Evolutionary conservation across 1,140 invertebrate species (phyloP), one percentile per base, ranked within the genome.

Genomic region (Trichomalopsis sarcophagae): DNA sequence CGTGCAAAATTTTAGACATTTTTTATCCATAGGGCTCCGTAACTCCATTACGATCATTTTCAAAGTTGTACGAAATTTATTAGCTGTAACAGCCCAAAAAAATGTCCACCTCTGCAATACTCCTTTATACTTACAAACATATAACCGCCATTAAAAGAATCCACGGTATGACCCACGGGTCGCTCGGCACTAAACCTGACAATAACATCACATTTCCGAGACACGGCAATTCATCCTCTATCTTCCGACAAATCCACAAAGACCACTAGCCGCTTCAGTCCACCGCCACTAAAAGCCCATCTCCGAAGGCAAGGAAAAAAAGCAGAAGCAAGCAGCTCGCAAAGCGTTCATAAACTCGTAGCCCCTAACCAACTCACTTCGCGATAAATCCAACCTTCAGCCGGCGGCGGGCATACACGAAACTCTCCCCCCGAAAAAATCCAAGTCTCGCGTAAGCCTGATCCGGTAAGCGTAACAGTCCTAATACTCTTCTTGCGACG

Each of bases 401-500:
- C 55, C 55, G 21, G 17, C 21, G 55, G 55, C 55, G 55, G 21
- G 11, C 73, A 5, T 36, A 36, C 33, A 36, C 6, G 11, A 33
- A 33, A n/a, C 71, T 33, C 71, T 40, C 13, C 14, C 71, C 11
- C 71, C n/a, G 11, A 36, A 40, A 44, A 75, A 75, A 21, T 44
- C 73, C 36, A 33, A 10, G 13, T n/a, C 33, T 36, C 73, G 30
- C 30, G 71, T 36, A 30, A 30, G 71, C 36, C 27, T n/a, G 73
- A 33, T 44, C 73, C 73, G 68, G 68, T 71, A 71, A 71, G 23
- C 68, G 55, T 62, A 21, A 62, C 55, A 62, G n/a, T 62, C 55
- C 21, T 62, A 62, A 62, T 62, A 62, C 55, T 21, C 55, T 62
- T 62, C 55, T 62, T 62, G 55, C 55, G 55, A 62, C 55, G 55